A percentile compares a stretch with the other conserved stretches of the same genome.
These are phyloP conservation scores for Panulirus ornatus DNA, from an alignment of 1,140 invertebrate genomes.

Conservation along the genomic window DNA sequence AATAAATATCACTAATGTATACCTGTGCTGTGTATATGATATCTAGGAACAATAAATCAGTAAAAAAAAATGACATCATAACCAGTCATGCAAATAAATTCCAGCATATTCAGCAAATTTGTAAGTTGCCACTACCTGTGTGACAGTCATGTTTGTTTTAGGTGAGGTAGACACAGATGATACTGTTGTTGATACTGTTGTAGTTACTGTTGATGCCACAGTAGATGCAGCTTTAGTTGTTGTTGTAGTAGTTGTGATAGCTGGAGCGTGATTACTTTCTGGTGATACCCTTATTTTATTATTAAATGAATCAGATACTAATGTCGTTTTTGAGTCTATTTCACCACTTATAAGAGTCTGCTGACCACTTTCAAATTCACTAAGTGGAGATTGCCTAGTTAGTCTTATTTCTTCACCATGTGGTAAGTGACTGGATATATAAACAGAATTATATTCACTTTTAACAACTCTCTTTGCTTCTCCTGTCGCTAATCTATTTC, in stretches of 20 bases:
- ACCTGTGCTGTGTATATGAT: too few species aligned
- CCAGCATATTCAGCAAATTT: background rate
- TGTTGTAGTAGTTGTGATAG: conserved; percentile 60
- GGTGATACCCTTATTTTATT: conserved; percentile 35
- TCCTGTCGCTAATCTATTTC: background rate
- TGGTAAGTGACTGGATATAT: conserved; percentile 45
- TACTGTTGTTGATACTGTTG: conserved; percentile 32
- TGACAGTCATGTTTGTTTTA: conserved; percentile 66
- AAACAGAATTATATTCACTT: conserved; percentile 52
- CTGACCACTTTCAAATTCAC: conserved; percentile 30
- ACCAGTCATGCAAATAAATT: conserved; percentile 10
- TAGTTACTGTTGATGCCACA: conserved; percentile 17
- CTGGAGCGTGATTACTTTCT: conserved; percentile 50
- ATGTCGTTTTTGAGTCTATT: conserved; percentile 11
- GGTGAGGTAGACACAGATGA: conserved; percentile 43
- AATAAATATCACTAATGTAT: too few species aligned
- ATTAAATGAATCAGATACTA: conserved; percentile 15
- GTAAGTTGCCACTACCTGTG: conserved; percentile 51
- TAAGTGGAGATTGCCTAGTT: conserved; percentile 18
- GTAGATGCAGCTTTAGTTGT: conserved; percentile 41
- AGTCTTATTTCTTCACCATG: conserved; percentile 27
- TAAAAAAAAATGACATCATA: conserved; percentile 3
- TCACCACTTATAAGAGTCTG: conserved; percentile 29
- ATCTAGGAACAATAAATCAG: background rate
- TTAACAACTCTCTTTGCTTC: conserved; percentile 44